phyloP scores from a whole-genome alignment of 1,140 invertebrate genomes.

The Drosophila novamexicana region DNA sequence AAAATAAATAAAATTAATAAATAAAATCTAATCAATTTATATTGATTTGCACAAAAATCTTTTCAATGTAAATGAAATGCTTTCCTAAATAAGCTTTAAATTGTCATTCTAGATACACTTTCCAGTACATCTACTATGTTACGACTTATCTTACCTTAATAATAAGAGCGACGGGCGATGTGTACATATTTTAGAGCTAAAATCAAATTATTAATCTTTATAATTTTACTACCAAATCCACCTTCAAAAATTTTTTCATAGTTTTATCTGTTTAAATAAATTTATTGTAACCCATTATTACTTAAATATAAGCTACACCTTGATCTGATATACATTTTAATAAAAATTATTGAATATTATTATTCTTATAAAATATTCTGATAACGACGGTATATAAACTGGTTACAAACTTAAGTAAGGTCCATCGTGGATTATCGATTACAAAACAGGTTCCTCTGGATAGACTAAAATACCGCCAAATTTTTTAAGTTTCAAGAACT shows the following conservation, averaged over 20 bases:
- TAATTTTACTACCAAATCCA: slow-evolving; percentile 86
- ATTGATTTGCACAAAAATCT: too few species aligned
- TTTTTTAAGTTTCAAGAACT: slow-evolving; percentile 86
- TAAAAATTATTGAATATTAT: slow-evolving; percentile 84
- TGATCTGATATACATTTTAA: slow-evolving; percentile 85
- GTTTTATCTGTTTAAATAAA: slow-evolving; percentile 76
- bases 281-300: slow-evolving; percentile 85
- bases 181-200: too few species aligned
- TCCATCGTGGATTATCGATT: slow-evolving; percentile 81
- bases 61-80: slow-evolving; percentile 31
- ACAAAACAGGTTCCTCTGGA: slow-evolving; percentile 86
- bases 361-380: slow-evolving; percentile 85
- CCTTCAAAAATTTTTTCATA: slow-evolving; percentile 83
- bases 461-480: slow-evolving; percentile 86
- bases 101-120: slow-evolving; percentile 87
- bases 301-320: slow-evolving; percentile 85
- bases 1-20: slow-evolving; percentile 85
- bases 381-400: slow-evolving; percentile 84
- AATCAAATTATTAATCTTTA: slow-evolving; percentile 84
- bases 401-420: too few species aligned
- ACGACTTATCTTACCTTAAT: too few species aligned
- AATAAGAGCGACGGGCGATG: too few species aligned
- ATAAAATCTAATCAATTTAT: too few species aligned
- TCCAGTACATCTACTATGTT: slow-evolving; percentile 85
- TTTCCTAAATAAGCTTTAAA: slow-evolving; percentile 85